A percentile compares a stretch with the other conserved stretches of the same genome.
Conservation (phyloP, 2,113 vertebrate species). For the Emydura subglobosa region DNA sequence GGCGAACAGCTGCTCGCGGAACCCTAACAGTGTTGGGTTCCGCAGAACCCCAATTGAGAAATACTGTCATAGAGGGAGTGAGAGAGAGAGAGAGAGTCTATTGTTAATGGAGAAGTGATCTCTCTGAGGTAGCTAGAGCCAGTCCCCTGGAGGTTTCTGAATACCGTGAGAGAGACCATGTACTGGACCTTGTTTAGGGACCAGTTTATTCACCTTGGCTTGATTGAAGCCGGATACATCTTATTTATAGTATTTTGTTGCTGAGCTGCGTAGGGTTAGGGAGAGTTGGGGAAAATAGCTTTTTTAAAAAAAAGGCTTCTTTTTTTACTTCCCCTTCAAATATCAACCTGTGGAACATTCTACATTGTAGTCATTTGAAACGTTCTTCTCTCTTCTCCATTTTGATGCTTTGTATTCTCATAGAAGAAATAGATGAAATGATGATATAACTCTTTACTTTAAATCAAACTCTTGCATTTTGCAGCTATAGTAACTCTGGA, state of each 20-base stretch:
- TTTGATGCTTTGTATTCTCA: neutral
- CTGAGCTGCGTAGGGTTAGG: conserved; percentile 6
- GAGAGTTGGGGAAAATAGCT: neutral
- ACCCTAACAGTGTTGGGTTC: no score
- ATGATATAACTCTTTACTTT: no score
- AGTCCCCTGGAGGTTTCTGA: neutral
- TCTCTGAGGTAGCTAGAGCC: conserved; percentile 11
- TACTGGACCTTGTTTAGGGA: conserved; percentile 35
- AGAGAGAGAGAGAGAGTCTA: neutral
- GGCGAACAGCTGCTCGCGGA: no score
- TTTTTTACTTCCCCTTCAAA: neutral
- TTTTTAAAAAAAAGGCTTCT: neutral
- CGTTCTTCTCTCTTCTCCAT: neutral
- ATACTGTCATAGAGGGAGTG: no score
- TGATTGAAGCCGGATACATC: conserved; percentile 36
- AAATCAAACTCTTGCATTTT: neutral
- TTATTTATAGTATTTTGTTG: conserved; percentile 27
- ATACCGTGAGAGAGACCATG: conserved; percentile 6
- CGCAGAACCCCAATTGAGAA: no score
- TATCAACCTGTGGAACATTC: neutral
- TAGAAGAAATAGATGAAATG: neutral
- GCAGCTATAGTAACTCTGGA: neutral
- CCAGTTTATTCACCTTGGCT: conserved; percentile 35
- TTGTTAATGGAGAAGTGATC: conserved; percentile 49
- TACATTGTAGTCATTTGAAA: neutral